Evolutionary conservation across 2,113 vertebrate species (phyloP), one percentile per base, ranked within the genome.

Genomic region (Strix uralensis): DNA sequence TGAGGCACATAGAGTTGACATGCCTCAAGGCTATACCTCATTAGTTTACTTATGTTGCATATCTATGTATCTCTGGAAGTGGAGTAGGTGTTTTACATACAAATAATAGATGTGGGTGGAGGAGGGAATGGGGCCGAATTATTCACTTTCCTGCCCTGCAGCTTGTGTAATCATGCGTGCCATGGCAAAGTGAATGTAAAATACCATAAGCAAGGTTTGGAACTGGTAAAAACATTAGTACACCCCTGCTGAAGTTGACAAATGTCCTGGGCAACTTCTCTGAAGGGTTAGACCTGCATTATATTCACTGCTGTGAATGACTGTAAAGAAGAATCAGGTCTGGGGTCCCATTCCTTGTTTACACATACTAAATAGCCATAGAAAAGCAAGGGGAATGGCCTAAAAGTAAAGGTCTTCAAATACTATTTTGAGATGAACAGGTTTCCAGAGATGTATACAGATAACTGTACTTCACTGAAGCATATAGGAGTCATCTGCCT

Each of bases 71-170:
- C 70, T 86, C 30, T 79, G 66, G 61, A 58, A 92, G 44, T 62
- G 15, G 57, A 91, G 36, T 34, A 61, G 67, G 26, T 92, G 84
- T 70, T 94, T 88, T 84, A 86, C 69, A 72, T 92, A 66, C 78
- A 94, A 91, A 87, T 75, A 82, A 73, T 92, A 78, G 58, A 52
- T 18, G 66, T 61, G 72, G 88, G 65, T 3, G 62, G 74, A 90
- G 80, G 40, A 66, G 26, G n/a, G 71, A 86, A 82, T n/a, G 61
- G 14, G 54, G 22, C 36, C 84, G 70, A 94, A 85, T 95, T 95
- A 91, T 88, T 90, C 67, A 88, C 63, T 87, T 87, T 57, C 42
- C 42, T 95, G 81, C 87, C 74, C 84, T 92, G 79, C 62, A 94
- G 70, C 74, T 80, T 94, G 70, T 95, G 66, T 93, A 94, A 91